Percentiles rank a stretch among this genome's conserved stretches.
phyloP scores from a whole-genome alignment of 2,113 vertebrate genomes.

The Gopherus flavomarginatus region DNA sequence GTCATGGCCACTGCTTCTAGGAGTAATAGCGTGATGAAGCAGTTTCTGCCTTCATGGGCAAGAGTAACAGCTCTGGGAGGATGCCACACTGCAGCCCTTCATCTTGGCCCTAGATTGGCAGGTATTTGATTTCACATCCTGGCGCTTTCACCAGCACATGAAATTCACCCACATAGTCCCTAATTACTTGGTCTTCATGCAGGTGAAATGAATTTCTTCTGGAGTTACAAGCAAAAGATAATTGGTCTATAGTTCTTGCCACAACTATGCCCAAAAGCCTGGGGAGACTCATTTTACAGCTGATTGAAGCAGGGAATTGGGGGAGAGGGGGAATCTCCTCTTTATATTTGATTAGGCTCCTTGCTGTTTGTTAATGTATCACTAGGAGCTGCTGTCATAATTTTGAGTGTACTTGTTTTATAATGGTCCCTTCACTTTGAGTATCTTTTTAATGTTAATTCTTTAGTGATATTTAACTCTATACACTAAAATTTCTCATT shows the following conservation, averaged over 20 bases:
- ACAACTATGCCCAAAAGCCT: background rate
- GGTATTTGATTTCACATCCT: background rate
- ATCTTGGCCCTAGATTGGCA: background rate
- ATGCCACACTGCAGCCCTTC: constrained; percentile 5
- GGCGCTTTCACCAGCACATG: fast-evolving
- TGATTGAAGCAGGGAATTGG: background rate
- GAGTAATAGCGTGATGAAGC: background rate
- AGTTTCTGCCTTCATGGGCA: background rate
- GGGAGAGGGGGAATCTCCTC: background rate
- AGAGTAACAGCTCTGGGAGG: background rate
- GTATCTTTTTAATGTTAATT: background rate
- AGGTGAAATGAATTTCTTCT: background rate
- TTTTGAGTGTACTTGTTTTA: background rate
- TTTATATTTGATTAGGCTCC: constrained; percentile 22
- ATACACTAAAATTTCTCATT: background rate
- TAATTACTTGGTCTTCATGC: background rate
- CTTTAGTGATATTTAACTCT: background rate
- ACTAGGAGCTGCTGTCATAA: constrained; percentile 1
- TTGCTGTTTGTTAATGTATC: constrained; percentile 26
- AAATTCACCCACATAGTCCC: background rate
- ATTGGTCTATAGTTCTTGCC: background rate
- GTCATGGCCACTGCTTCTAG: fast-evolving
- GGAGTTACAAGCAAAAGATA: background rate
- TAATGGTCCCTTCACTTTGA: constrained; percentile 22
- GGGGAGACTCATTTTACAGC: background rate